Percentiles rank a stretch among this genome's conserved stretches.
These are phyloP conservation scores for Psephotus haematonotus DNA, from an alignment of 2,113 vertebrate genomes.

Conservation along the genomic window DNA sequence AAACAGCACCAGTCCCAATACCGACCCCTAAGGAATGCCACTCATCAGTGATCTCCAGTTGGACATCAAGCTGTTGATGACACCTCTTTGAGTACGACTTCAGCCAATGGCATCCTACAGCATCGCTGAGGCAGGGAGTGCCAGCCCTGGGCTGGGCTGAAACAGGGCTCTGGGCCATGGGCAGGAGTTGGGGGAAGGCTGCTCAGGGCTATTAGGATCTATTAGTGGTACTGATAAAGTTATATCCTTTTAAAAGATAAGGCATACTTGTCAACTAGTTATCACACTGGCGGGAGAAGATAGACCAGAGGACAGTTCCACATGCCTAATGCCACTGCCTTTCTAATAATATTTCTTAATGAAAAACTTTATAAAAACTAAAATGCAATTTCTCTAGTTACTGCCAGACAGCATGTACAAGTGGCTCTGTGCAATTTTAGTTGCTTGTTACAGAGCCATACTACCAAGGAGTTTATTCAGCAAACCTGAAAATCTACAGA, in stretches of 20 bases:
- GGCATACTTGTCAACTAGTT: not conserved
- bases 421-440: not conserved
- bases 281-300: not conserved
- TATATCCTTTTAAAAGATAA: not conserved
- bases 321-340: not conserved
- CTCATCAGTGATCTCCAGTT: not conserved
- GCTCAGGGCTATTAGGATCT: not conserved
- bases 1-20: not conserved
- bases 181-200: not conserved
- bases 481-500: not conserved
- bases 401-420: not conserved
- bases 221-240: not conserved
- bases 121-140: not conserved
- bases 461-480: not conserved
- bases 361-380: not conserved
- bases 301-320: not conserved
- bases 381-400: not conserved
- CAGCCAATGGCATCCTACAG: not conserved
- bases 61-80: not conserved
- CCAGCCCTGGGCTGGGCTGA: not conserved
- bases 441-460: rapidly evolving
- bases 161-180: rapidly evolving
- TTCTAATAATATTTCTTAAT: not conserved
- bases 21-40: not conserved
- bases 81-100: not conserved